Evolutionary conservation across 2,797 vertebrate genomes (phyloP), one percentile per base, ranked within the genome.

Genomic region (Pipistrellus nathusii): DNA sequence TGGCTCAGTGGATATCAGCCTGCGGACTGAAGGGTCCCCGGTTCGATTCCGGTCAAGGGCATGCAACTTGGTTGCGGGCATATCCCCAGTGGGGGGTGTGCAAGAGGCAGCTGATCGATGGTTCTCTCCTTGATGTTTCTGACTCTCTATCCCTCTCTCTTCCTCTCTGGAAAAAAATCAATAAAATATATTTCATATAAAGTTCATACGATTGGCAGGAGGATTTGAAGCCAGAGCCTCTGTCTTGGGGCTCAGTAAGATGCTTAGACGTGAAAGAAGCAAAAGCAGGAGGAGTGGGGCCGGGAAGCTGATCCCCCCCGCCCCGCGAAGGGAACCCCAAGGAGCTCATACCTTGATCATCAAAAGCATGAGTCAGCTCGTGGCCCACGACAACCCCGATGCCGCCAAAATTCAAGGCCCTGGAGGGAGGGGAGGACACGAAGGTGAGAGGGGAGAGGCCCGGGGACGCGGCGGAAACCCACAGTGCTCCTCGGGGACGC

Each of bases 301-400:
- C 32, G 20, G 84, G 57, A 87, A 82, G 84, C 25, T 4, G 9
- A 14, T 1, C 32, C 35, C 27, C 2, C 53, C 2, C 7, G 38
- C 38, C 38, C 38, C 38, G 6, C 38, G 12, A 17, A 57, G 57
- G 32, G 62, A 5, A 23, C 25, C 27, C 64, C n/a, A 9, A 2
- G 23, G 23, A 87, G 72, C 18, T 2, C 51, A 4, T 97, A 99
- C 99, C 99, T 99, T 99, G 99, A 97, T 99, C 99, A 68, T 99
- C 99, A 6, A 99, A 99, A 8, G 99, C 99, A 8, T 99, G 99
- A 0, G 99, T 99, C 96, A 99, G 97, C 95, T 99, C 99, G 0
- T 99, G 99, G 71, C 99, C 99, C 98, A 99, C 99, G 30, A 99
- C 99, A 0, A 99, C 99, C 0, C 99, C 99, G 0, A 99, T 99